These are phyloP conservation scores for Pagetopsis macropterus DNA, from an alignment of 2,797 vertebrate genomes.

Conservation along the genomic window DNA sequence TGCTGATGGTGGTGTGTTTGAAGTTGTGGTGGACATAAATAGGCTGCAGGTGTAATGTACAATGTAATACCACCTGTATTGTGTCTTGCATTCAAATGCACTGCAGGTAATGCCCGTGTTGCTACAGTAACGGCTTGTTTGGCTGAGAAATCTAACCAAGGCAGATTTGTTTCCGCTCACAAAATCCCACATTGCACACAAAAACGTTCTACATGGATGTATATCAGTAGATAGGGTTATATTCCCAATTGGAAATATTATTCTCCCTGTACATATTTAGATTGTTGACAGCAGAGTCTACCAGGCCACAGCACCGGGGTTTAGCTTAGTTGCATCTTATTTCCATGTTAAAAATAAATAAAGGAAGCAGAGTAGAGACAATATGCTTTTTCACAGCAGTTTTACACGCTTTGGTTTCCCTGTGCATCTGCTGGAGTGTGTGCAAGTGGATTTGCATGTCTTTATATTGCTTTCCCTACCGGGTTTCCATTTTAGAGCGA, in stretches of 20 bases:
- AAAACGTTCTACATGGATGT: neutral
- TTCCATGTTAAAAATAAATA: conserved; percentile 73
- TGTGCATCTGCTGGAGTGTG: conserved; percentile 60
- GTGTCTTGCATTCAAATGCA: conserved; percentile 40
- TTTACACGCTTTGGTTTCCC: conserved; percentile 62
- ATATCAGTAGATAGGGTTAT: conserved; percentile 1
- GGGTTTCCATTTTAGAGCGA: conserved; percentile 64
- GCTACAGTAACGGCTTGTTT: conserved; percentile 35
- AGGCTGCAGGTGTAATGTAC: conserved; percentile 63
- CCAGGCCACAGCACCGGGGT: conserved; percentile 43
- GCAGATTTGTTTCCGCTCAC: conserved; percentile 24
- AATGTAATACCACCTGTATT: conserved; percentile 46
- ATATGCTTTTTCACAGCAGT: conserved; percentile 57
- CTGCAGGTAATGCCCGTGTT: conserved; percentile 35
- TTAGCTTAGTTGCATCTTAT: conserved; percentile 71
- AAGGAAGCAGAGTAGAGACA: conserved; percentile 56
- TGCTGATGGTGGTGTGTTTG: conserved; percentile 62
- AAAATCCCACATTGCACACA: neutral
- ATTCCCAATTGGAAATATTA: conserved; percentile 24
- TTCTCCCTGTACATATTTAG: conserved; percentile 31
- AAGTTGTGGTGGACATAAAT: conserved; percentile 49
- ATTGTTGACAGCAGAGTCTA: conserved; percentile 51
- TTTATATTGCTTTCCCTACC: conserved; percentile 61
- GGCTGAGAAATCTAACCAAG: conserved; percentile 34
- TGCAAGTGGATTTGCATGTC: conserved; percentile 75